Evolutionary conservation across 2,888 invertebrate species (phyloP).

Genomic region (Cremastinae sp.): DNA sequence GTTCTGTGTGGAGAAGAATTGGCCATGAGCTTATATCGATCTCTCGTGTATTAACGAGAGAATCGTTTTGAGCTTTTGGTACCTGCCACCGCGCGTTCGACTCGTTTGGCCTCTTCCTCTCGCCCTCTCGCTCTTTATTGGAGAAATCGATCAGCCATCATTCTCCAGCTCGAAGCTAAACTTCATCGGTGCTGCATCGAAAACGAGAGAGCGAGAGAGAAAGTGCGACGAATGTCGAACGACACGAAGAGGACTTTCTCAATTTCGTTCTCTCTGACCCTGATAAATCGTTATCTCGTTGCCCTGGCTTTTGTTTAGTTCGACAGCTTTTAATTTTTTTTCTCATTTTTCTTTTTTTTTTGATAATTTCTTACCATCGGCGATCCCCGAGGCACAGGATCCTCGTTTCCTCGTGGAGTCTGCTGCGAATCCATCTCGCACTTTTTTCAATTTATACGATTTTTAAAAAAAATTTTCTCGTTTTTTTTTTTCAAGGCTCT

Average conservation of each 20-base stretch:
- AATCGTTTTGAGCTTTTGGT: slow-evolving; percentile 49
- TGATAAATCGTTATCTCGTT: slow-evolving; percentile 11
- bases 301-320: too few relatives aligned
- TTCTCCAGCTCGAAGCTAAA: slow-evolving; percentile 62
- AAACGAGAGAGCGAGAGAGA: slow-evolving; percentile 13
- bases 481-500: slow-evolving; percentile 58
- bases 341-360: too few relatives aligned
- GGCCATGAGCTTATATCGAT: slow-evolving; percentile 75
- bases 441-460: slow-evolving; percentile 47
- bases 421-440: slow-evolving; percentile 73
- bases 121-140: slow-evolving; percentile 29
- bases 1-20: slow-evolving; percentile 60
- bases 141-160: slow-evolving; percentile 63
- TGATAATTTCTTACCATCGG: slow-evolving; percentile 71
- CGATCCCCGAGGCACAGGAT: slow-evolving; percentile 68
- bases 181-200: slow-evolving; percentile 9
- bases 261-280: slow-evolving; percentile 18
- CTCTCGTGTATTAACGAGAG: slow-evolving; percentile 68
- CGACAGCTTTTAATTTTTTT: too few relatives aligned
- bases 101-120: slow-evolving; percentile 15
- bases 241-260: slow-evolving; percentile 25
- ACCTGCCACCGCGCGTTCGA: slow-evolving; percentile 53
- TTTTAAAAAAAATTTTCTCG: too few relatives aligned
- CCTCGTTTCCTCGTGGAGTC: slow-evolving; percentile 67
- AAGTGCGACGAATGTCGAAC: slow-evolving; percentile 13